Percentiles rank a stretch among this genome's conserved stretches.
Conservation (phyloP, 1,140 invertebrate species). For the Mizuhopecten yessoensis region DNA sequence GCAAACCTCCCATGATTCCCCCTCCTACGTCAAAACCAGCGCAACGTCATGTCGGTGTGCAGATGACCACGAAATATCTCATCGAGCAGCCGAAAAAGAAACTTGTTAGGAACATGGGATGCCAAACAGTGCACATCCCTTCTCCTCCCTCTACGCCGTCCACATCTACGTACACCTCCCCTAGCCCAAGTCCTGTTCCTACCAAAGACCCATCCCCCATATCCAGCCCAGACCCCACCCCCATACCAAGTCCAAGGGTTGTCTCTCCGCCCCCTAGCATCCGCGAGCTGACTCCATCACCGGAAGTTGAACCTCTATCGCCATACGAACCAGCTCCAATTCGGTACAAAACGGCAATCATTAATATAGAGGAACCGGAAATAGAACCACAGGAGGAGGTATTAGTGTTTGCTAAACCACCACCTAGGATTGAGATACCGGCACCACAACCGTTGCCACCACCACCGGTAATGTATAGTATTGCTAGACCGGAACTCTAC, state of each 20-base stretch:
- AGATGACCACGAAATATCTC: conserved; percentile 49
- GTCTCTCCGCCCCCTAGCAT: background rate
- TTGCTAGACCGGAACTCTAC: background rate
- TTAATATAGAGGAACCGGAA: conserved; percentile 3
- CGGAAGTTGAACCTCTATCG: conserved; percentile 8
- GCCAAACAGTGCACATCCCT: background rate
- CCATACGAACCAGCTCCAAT: background rate
- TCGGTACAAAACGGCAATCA: conserved; percentile 6
- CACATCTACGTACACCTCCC: background rate
- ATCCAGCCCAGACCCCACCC: background rate
- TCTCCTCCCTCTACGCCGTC: background rate
- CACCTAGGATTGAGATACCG: conserved; percentile 22
- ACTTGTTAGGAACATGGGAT: background rate
- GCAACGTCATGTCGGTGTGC: conserved; percentile 45
- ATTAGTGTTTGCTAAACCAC: background rate
- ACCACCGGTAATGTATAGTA: conserved; percentile 18
- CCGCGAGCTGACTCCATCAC: background rate
- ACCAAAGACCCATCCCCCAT: background rate
- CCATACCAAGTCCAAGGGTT: background rate
- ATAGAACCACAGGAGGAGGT: conserved; percentile 30
- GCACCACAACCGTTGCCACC: background rate
- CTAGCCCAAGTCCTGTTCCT: background rate
- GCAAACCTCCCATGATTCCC: conserved; percentile 2
- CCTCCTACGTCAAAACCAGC: conserved; percentile 36
- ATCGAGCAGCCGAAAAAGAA: conserved; percentile 15